Evolutionary conservation across 2,888 invertebrate genomes (phyloP), one percentile per base, ranked within the genome.

Genomic region (Orthosia incerta): DNA sequence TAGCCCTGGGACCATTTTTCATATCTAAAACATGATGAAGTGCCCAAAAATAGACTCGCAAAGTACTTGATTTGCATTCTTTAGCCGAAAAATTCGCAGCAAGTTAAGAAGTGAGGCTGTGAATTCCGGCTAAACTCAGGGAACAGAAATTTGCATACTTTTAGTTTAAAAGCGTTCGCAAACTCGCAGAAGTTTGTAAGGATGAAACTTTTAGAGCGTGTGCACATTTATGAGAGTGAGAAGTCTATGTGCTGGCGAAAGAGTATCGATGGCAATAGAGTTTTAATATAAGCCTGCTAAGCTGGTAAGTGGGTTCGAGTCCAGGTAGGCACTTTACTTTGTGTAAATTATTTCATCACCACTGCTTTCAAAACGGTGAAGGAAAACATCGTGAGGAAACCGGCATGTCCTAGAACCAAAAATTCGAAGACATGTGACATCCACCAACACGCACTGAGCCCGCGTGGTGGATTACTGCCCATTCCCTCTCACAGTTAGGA

Each of bases 81-180:
- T 64, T 51, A 46, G 16, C 7, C 59, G 20, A 63, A 67, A 63
- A 67, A 55, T 50, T 74, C 62, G 5, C 53, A 39, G 61, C 2
- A 63, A 66, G 80, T 80, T 76, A 45, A 48, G 53, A 71, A 59
- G 69, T 45, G 18, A 26, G 16, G n/a, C 39, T 39, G 39, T 7
- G 9, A 62, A 59, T 68, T 68, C 48, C 60, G 11, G 12, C 18
- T 39, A 31, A 62, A 39, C 70, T 80, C 55, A 0, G 4, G 62
- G 53, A 62, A 62, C n/a, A n/a, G 53, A 55, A 57, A 80, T 79
- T 79, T 66, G 62, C 69, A 79, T 80, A 68, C 64, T 74, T 80
- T 55, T 63, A 59, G 53, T 62, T 66, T 59, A 70, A 59, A 70
- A 79, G 63, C 20, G 39, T 26, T 57, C 45, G 13, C 39, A 26